Conservation (phyloP, 2,113 vertebrate species). For the Protomyctophum bolini region DNA sequence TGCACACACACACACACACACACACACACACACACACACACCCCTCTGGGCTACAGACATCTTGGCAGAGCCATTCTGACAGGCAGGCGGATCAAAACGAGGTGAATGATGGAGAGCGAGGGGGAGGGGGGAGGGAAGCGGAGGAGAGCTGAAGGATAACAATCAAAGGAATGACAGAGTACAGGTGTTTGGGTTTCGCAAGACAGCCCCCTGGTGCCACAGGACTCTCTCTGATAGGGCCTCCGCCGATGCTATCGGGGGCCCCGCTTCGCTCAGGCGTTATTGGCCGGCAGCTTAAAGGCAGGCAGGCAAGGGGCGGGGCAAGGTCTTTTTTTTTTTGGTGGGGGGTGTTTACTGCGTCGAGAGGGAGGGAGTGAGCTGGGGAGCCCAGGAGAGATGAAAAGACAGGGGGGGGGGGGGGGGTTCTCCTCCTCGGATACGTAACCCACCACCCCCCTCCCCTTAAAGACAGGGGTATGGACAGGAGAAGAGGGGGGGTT, state of each 20-base stretch:
- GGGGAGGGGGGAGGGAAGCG: conserved; percentile 60
- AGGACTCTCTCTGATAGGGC: not conserved
- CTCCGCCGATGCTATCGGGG: too few species aligned
- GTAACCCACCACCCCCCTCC: too few species aligned
- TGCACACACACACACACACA: conserved; percentile 1
- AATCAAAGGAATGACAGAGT: conserved; percentile 91
- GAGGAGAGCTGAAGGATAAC: conserved; percentile 81
- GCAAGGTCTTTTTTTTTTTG: conserved; percentile 44
- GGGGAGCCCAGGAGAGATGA: too few species aligned
- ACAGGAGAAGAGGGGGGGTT: conserved; percentile 3
- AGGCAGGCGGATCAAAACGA: conserved; percentile 86
- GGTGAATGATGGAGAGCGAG: conserved; percentile 84
- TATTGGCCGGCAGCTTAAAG: too few species aligned
- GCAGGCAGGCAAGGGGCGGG: not conserved
- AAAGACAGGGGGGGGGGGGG: conserved; percentile 26
- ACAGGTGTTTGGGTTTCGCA: conserved; percentile 96
- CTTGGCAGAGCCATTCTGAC: conserved; percentile 89
- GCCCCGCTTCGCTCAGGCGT: too few species aligned
- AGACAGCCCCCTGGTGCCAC: conserved; percentile 82
- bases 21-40: conserved; percentile 21
- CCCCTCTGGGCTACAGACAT: conserved; percentile 70
- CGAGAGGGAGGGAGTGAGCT: too few species aligned
- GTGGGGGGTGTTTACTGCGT: too few species aligned
- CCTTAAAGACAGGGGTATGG: too few species aligned
- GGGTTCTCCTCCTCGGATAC: not conserved